Base-by-base conservation (phyloP, 2,797 vertebrate genomes). In the Varecia variegata region DNA sequence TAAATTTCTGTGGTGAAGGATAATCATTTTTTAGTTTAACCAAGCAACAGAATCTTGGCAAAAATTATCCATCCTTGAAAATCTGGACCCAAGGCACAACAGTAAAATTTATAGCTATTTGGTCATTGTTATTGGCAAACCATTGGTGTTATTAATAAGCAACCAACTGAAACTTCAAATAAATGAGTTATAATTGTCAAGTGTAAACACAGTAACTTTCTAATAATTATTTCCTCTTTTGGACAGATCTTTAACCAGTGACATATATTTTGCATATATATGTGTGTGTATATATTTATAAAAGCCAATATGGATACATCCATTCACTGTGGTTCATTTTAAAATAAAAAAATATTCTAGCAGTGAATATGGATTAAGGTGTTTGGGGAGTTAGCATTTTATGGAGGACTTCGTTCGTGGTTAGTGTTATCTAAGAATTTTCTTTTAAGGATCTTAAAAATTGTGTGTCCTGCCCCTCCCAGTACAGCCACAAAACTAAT, bases 271-370 rank as follows among this genome's bases (percentile, higher is more conserved):
- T 95, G 67, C 92, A 23, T 95, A 1, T 93, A 1, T 71, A 0
- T 52, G 3, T 65, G n/a, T 43, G 0, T 73, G 10, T 94, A 32
- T 79, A 17, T 94, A 81, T 96, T 96, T 92, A 92, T 94, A 95
- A 86, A 92, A 94, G 79, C 20, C 47, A 65, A 0, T 80, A 27
- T 88, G 73, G 79, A 77, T 95, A 92, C 23, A 58, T 96, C 81
- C 84, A 90, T 91, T 93, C 90, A 95, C 95, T 97, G 71, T 95
- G 90, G 92, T 76, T 94, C 87, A 90, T 97, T 96, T 96, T 96
- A 68, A 97, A 97, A 94, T 95, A 96, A 96, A 96, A 96, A 96
- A 96, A 82, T 85, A 93, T 86, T 96, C 35, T 88, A 71, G 35
- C 45, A 70, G 68, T 92, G 88, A 85, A 45, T 93, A 45, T 95